A percentile compares a stretch with the other conserved stretches of the same genome.
Conservation (phyloP, 2,888 invertebrate species). For the Heliconius cydno region DNA sequence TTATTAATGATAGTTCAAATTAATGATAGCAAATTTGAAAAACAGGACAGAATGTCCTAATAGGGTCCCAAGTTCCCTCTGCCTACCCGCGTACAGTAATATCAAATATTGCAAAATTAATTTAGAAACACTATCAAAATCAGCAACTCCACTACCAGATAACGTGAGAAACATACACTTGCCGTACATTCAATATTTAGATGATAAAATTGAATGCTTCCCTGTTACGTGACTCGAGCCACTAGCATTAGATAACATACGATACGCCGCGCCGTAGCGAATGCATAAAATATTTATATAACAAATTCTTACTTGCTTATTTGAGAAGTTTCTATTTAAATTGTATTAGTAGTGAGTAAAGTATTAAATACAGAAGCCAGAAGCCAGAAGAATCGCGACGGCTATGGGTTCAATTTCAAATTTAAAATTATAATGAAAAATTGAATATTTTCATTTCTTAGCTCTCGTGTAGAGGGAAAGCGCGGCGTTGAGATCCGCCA, state of each 20-base stretch:
- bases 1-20: too few species aligned
- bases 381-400: too few species aligned
- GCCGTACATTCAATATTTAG: conserved; percentile 23
- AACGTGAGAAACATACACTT: conserved; percentile 18
- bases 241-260: conserved; percentile 22
- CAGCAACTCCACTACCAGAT: background rate
- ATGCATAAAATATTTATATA: conserved; percentile 28
- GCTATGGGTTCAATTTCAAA: background rate
- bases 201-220: conserved; percentile 23
- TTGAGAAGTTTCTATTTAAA: background rate
- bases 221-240: conserved; percentile 22
- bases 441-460: background rate
- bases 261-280: conserved; percentile 19
- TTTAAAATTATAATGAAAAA: background rate
- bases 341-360: background rate
- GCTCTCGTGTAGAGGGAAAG: background rate
- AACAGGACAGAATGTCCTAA: too few species aligned
- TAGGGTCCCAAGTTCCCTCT: too few species aligned
- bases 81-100: too few species aligned
- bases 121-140: background rate
- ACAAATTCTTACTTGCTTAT: conserved; percentile 24
- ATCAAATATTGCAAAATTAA: background rate
- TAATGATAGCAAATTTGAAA: too few species aligned
- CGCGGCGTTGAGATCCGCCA: background rate
- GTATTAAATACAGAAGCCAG: background rate